Base-by-base conservation (phyloP, 2,113 vertebrate genomes). In the Scophthalmus maximus region DNA sequence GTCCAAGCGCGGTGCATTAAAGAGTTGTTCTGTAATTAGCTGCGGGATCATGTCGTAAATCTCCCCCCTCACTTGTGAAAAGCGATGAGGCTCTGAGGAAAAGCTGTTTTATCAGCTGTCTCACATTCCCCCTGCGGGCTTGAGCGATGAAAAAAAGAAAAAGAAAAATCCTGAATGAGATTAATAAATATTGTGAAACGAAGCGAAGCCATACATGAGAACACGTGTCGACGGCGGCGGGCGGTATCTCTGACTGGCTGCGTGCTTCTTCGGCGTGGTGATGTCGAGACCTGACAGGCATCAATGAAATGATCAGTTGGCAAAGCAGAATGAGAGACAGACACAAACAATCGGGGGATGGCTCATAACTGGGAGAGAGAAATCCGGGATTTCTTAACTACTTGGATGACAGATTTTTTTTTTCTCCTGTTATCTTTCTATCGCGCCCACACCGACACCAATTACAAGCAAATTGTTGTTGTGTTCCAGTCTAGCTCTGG, bases 21-120 rank as follows among this genome's bases (percentile, higher is more conserved):
- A 90, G 86, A 62, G 75, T 79, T 69, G 81, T 86, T 86, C 72
- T 60, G 26, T 88, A 91, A 92, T 92, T 93, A 93, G 89, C 62
- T 73, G 81, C 42, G 73, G 81, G 87, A 87, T 90, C 71, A 61
- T 34, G 76, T 56, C 50, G 49, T 91, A 91, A 89, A 92, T 92
- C 85, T 87, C 56, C 18, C n/a, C 42, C 46, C 57, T 76, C 73
- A 66, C 52, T 76, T 49, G 50, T 69, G 68, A 64, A 80, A 77
- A 73, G 77, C 23, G 18, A 46, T 14, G 49, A 83, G 62, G 64
- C 32, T 27, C 32, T 70, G 68, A 74, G 56, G 58, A 78, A 75
- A 78, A 83, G 55, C 30, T 74, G 82, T 90, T 91, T 89, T 73
- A 85, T 89, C 84, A 84, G 82, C 72, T 56, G 85, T 81, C 82